Evolutionary conservation across 2,888 invertebrate species (phyloP).

Genomic region (Coremacera marginata): DNA sequence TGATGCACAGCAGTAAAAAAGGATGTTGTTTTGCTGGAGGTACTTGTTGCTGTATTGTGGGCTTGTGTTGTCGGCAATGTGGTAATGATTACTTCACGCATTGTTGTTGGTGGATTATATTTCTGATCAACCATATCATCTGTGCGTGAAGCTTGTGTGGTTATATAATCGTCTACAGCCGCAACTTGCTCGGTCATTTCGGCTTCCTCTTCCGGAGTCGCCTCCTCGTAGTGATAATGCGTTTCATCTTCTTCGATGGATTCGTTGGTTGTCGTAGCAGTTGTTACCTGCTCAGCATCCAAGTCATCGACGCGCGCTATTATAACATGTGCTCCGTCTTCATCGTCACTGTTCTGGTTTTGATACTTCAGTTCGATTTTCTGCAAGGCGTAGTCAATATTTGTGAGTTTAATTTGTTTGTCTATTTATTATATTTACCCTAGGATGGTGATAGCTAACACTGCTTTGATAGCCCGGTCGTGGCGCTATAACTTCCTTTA

Average conservation of each 20-base stretch:
- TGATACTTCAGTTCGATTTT: conserved; percentile 46
- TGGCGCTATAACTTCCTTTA: conserved; percentile 62
- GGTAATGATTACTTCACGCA: conserved; percentile 32
- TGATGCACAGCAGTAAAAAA: conserved; percentile 19
- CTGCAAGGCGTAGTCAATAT: not conserved
- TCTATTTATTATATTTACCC: conserved; percentile 35
- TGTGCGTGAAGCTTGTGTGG: not conserved
- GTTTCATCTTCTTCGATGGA: conserved; percentile 42
- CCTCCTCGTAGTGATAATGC: conserved; percentile 45
- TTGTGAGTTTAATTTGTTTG: not conserved
- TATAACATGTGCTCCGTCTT: conserved; percentile 42
- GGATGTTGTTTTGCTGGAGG: not conserved
- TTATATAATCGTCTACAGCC: conserved; percentile 38
- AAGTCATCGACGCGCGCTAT: conserved; percentile 18
- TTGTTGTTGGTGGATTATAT: conserved; percentile 21
- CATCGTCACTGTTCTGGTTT: conserved; percentile 33
- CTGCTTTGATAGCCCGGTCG: conserved; percentile 58
- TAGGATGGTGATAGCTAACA: conserved; percentile 40
- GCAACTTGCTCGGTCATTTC: not conserved
- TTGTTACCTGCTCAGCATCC: not conserved
- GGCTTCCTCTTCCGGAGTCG: conserved; percentile 32
- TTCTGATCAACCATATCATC: conserved; percentile 27
- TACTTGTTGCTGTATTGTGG: not conserved
- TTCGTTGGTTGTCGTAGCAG: not conserved
- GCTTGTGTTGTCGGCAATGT: not conserved